Conservation (phyloP, 2,113 vertebrate genomes). For the Platysternon megacephalum region DNA sequence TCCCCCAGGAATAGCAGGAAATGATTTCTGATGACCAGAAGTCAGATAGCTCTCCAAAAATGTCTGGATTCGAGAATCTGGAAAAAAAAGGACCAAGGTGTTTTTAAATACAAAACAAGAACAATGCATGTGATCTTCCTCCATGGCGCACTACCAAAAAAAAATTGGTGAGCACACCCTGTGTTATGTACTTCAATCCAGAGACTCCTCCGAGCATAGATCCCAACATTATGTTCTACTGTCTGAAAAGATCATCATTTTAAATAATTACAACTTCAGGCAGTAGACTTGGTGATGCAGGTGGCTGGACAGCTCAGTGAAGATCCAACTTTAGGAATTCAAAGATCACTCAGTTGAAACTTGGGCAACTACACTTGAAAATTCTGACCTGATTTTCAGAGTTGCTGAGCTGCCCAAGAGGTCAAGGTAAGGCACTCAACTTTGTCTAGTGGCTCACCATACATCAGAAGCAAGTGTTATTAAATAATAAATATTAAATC, state of each 20-base stretch:
- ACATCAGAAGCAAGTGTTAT: background rate
- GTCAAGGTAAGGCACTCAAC: background rate
- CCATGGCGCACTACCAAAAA: background rate
- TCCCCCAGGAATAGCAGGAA: constrained; percentile 86
- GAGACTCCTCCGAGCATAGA: background rate
- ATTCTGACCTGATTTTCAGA: background rate
- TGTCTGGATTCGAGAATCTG: constrained; percentile 89
- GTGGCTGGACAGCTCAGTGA: background rate
- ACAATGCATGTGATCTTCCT: fast-evolving
- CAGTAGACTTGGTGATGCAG: background rate
- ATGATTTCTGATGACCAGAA: constrained; percentile 80
- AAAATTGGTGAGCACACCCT: fast-evolving
- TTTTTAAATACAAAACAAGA: background rate
- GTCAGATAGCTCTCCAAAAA: constrained; percentile 88
- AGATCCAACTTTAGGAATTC: background rate
- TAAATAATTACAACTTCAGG: background rate
- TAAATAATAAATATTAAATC: background rate
- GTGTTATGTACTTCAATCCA: background rate
- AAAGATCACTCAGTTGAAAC: background rate
- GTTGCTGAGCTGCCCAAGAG: background rate
- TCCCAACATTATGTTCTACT: background rate
- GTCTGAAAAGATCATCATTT: background rate
- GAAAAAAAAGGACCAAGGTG: background rate
- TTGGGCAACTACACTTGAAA: background rate
- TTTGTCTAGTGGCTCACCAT: background rate